These are phyloP conservation scores for Heterodera schachtii DNA, from an alignment of 1,140 invertebrate genomes.

Conservation along the genomic window DNA sequence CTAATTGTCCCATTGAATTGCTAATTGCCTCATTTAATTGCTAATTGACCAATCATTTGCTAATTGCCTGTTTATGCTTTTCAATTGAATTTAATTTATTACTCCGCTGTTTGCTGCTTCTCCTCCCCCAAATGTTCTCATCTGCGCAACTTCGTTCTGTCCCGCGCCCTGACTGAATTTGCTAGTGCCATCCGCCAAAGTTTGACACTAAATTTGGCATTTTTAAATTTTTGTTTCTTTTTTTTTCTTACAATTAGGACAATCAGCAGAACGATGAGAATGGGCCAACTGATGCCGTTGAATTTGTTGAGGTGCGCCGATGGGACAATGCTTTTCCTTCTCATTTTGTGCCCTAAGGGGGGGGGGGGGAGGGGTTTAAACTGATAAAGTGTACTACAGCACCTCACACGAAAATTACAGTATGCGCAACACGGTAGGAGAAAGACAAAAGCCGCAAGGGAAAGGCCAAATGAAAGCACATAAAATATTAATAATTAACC, in stretches of 20 bases:
- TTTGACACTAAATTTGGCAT: background rate
- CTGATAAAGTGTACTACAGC: background rate
- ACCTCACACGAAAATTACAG: background rate
- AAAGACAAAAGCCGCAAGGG: no score
- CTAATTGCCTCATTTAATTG: background rate
- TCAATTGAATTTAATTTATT: background rate
- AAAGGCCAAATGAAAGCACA: no score
- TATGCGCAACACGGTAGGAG: background rate
- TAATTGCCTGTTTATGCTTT: background rate
- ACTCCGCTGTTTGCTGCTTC: background rate
- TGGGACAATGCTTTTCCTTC: background rate
- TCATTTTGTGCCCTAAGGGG: background rate
- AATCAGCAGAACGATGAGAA: background rate
- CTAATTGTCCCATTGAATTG: background rate
- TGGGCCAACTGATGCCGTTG: background rate
- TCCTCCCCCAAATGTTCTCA: background rate
- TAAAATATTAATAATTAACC: background rate
- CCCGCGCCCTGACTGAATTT: background rate
- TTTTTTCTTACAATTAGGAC: background rate
- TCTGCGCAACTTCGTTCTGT: background rate
- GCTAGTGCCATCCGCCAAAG: background rate
- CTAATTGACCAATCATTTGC: background rate
- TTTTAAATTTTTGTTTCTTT: background rate
- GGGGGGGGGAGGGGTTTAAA: background rate
- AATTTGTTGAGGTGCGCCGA: background rate